phyloP scores from a whole-genome alignment of 1,140 invertebrate species.

The Drosophila novamexicana region DNA sequence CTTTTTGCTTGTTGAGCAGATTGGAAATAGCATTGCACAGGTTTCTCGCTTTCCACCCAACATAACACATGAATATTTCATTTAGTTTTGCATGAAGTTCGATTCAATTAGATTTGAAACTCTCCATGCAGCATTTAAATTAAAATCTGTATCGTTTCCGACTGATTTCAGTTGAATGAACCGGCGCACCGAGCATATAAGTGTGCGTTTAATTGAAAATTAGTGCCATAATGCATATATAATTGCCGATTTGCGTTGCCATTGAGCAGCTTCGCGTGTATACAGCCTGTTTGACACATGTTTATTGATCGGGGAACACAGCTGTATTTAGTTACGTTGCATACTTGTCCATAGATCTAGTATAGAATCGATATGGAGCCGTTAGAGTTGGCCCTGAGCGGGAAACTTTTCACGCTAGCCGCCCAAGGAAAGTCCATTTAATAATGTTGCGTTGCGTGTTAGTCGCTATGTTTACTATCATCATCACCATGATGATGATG shows the following conservation, averaged over 20 bases:
- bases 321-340: constrained; percentile 25
- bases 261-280: constrained; percentile 29
- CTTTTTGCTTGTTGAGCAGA: too few species aligned
- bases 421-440: constrained; percentile 24
- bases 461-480: constrained; percentile 16
- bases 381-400: constrained; percentile 64
- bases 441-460: constrained; percentile 42
- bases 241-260: constrained; percentile 41
- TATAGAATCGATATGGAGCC: constrained; percentile 69
- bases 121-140: not conserved
- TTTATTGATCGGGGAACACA: constrained; percentile 59
- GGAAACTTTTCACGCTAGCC: constrained; percentile 41
- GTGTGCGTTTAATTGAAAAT: constrained; percentile 85
- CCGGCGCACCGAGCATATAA: constrained; percentile 93
- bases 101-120: not conserved
- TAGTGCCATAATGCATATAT: constrained; percentile 28
- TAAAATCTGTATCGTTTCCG: constrained; percentile 7
- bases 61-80: too few species aligned
- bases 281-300: constrained; percentile 38
- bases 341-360: constrained; percentile 15
- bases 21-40: too few species aligned
- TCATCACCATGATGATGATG: constrained; percentile 29
- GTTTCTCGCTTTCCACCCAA: too few species aligned
- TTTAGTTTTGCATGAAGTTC: not conserved
- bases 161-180: constrained; percentile 83